These are phyloP conservation scores for Hyles lineata DNA, from an alignment of 2,888 invertebrate species.

Conservation along the genomic window DNA sequence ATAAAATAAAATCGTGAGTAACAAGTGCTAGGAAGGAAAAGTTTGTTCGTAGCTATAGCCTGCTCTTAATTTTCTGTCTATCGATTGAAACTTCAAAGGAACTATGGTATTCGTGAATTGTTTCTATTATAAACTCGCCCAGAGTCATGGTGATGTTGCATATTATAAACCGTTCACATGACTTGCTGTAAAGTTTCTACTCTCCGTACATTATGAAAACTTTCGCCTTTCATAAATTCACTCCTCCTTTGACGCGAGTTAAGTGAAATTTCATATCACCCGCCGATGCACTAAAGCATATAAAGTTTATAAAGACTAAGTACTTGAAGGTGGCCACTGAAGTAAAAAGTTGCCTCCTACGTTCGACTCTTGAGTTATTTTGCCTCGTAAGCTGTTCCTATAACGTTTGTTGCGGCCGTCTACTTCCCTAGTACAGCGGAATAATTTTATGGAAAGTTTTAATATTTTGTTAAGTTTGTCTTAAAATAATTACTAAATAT, in stretches of 20 bases:
- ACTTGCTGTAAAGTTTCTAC: conserved; percentile 41
- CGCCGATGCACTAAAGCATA: conserved; percentile 49
- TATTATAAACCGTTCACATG: conserved; percentile 32
- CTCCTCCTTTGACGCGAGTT: conserved; percentile 43
- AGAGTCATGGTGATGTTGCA: conserved; percentile 16
- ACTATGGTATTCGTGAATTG: not conserved
- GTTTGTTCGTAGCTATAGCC: conserved; percentile 8
- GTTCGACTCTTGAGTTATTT: conserved; percentile 20
- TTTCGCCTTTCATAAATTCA: conserved; percentile 51
- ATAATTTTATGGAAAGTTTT: no score
- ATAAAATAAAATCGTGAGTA: conserved; percentile 19
- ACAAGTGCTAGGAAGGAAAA: conserved; percentile 17
- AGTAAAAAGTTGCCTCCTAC: conserved; percentile 50
- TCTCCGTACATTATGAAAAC: conserved; percentile 46
- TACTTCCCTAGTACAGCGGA: not conserved
- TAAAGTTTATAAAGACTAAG: conserved; percentile 35
- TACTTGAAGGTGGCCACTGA: conserved; percentile 33
- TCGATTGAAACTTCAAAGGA: conserved; percentile 9
- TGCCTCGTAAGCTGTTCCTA: conserved; percentile 12
- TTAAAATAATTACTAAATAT: no score
- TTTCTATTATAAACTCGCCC: conserved; percentile 23
- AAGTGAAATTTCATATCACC: conserved; percentile 55
- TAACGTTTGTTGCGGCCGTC: not conserved
- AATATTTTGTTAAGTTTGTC: no score
- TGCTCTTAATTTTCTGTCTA: conserved; percentile 14